Conservation (phyloP, 2,888 invertebrate species). For the Xanthia icteritia region DNA sequence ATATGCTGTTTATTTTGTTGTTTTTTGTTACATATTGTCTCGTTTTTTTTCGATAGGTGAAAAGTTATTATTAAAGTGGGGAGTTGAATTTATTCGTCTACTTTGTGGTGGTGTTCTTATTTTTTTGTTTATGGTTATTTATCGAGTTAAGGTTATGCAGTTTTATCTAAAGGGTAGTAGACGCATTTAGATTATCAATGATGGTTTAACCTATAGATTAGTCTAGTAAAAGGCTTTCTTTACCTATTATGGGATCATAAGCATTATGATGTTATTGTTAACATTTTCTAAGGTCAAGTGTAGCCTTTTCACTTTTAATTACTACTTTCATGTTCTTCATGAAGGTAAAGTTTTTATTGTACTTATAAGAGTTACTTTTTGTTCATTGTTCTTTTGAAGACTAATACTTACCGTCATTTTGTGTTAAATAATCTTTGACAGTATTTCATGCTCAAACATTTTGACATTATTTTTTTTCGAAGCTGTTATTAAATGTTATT, state of each 20-base stretch:
- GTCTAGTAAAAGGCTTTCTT: slow-evolving; percentile 38
- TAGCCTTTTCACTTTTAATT: background rate
- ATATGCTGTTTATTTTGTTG: slow-evolving; percentile 1
- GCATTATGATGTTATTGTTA: background rate
- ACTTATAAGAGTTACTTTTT: too few species aligned
- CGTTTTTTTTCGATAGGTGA: background rate
- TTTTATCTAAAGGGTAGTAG: slow-evolving; percentile 26
- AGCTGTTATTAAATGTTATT: background rate
- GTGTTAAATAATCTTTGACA: background rate
- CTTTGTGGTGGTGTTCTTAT: background rate
- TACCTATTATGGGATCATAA: background rate
- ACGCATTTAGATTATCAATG: slow-evolving; percentile 23
- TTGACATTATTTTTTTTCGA: too few species aligned
- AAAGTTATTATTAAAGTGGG: background rate
- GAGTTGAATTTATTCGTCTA: background rate
- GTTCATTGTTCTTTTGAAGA: background rate
- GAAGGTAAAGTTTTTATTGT: background rate
- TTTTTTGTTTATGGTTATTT: background rate
- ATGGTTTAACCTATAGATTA: slow-evolving; percentile 1
- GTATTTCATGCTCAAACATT: background rate
- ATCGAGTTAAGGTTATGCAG: background rate
- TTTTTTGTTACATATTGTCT: background rate
- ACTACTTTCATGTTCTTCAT: background rate
- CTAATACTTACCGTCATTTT: background rate
- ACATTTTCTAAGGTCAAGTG: slow-evolving; percentile 30